phyloP scores from a whole-genome alignment of 2,888 invertebrate species.

The Drosophila diplacantha region DNA sequence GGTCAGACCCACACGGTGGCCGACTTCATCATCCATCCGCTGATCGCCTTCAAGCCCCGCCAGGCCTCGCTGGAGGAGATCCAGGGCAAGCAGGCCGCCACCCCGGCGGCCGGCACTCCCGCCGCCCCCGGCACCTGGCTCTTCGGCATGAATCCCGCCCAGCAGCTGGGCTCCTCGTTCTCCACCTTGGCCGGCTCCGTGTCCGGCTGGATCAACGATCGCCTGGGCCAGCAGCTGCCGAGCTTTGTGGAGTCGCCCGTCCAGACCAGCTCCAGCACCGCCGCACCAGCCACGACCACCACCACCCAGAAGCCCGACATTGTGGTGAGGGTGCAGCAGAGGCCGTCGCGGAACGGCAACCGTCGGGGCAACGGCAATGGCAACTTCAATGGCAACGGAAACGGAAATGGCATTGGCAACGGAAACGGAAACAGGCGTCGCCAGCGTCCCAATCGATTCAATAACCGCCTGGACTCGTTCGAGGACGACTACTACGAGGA shows the following conservation, averaged over 20 bases:
- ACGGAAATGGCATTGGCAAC: conserved; percentile 13
- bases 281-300: conserved; percentile 42
- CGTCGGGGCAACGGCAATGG: conserved; percentile 41
- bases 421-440: conserved; percentile 40
- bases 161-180: conserved; percentile 66
- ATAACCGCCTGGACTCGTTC: conserved; percentile 47
- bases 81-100: conserved; percentile 58
- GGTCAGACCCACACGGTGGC: conserved; percentile 70
- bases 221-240: conserved; percentile 63
- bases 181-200: conserved; percentile 72
- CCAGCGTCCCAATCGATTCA: conserved; percentile 60
- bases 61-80: conserved; percentile 47
- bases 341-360: conserved; percentile 46
- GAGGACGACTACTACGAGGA: conserved; percentile 62
- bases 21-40: conserved; percentile 72
- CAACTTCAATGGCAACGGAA: conserved; percentile 34
- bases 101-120: conserved; percentile 1
- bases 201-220: conserved; percentile 74
- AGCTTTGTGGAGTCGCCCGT: conserved; percentile 69
- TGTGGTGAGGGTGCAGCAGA: conserved; percentile 69
- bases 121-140: conserved; percentile 48
- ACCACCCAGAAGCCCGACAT: conserved; percentile 69
- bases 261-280: conserved; percentile 41
- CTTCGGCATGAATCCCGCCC: conserved; percentile 72
- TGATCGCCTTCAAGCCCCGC: conserved; percentile 73